A percentile compares a stretch with the other conserved stretches of the same genome.
phyloP scores from a whole-genome alignment of 30 jellyfish, hydroid and myxozoan species.

The Hydractinia echinata region DNA sequence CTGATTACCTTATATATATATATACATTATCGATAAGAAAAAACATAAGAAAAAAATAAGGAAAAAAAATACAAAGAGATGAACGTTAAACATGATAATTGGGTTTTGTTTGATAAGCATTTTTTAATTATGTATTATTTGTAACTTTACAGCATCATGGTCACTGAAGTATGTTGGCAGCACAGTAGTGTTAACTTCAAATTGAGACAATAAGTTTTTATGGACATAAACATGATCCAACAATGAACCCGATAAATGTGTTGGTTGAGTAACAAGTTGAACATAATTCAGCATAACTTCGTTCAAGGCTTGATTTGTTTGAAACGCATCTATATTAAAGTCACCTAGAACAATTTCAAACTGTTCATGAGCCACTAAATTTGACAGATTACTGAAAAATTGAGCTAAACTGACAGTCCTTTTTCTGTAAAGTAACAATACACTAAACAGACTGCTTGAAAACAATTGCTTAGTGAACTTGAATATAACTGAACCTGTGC shows the following conservation, averaged over 20 bases:
- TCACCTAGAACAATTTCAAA: constrained; percentile 16
- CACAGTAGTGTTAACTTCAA: not conserved
- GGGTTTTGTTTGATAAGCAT: no score
- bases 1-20: no score
- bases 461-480: not conserved
- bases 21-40: no score
- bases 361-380: constrained; percentile 7
- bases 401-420: not conserved
- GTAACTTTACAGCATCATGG: no score
- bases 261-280: constrained; percentile 10
- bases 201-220: not conserved
- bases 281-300: not conserved
- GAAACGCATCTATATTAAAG: constrained; percentile 13
- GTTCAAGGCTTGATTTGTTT: not conserved
- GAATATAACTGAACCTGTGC: not conserved
- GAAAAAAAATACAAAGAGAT: no score
- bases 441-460: not conserved
- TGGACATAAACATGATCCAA: constrained; percentile 35
- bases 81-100: no score
- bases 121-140: no score
- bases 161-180: not conserved
- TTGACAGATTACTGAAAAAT: not conserved
- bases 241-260: constrained; percentile 31
- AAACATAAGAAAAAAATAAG: no score
- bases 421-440: not conserved